Base-by-base conservation (phyloP, 2,888 invertebrate genomes). In the Amphiduros pacificus region DNA sequence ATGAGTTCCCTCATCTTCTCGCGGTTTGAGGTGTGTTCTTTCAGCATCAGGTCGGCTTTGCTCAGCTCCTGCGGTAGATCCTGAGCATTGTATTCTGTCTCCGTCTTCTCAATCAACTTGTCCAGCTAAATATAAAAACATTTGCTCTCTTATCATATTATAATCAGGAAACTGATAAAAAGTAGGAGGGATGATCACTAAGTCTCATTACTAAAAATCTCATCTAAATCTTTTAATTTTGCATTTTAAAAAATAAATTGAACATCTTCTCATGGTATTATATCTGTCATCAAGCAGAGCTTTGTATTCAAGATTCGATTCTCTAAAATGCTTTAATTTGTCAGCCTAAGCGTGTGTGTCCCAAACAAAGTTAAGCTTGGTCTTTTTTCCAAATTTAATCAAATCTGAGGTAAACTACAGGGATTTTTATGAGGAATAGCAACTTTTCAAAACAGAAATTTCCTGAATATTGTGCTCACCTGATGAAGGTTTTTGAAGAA, bases 401-500 rank as follows among this genome's bases (percentile, higher is more conserved):
- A n/a, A n/a, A n/a, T n/a, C n/a, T n/a, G n/a, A n/a, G n/a, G n/a
- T n/a, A n/a, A n/a, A n/a, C n/a, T n/a, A n/a, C n/a, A n/a, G n/a
- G n/a, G n/a, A n/a, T n/a, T n/a, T n/a, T n/a, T n/a, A n/a, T n/a
- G n/a, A n/a, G n/a, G n/a, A n/a, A n/a, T n/a, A n/a, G n/a, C n/a
- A n/a, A n/a, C n/a, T n/a, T n/a, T n/a, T n/a, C n/a, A n/a, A n/a
- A 4, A 41, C 41, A 41, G 5, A 2, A 11, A 49, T 22, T 20
- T 6, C 22, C 20, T 3, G 6, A 51, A 9, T 26, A 51, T 51
- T 2, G 14, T 26, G 27, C 55, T 74, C 75, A 87, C 87, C 84
- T 87, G 85, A 65, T 84, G 81, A 61, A 90, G 81, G 74, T 88
- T 88, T 71, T 87, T 88, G 80, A 91, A 89, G 82, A 91, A 90